These are phyloP conservation scores for Pardalotus punctatus DNA, from an alignment of 2,113 vertebrate species.

Conservation along the genomic window DNA sequence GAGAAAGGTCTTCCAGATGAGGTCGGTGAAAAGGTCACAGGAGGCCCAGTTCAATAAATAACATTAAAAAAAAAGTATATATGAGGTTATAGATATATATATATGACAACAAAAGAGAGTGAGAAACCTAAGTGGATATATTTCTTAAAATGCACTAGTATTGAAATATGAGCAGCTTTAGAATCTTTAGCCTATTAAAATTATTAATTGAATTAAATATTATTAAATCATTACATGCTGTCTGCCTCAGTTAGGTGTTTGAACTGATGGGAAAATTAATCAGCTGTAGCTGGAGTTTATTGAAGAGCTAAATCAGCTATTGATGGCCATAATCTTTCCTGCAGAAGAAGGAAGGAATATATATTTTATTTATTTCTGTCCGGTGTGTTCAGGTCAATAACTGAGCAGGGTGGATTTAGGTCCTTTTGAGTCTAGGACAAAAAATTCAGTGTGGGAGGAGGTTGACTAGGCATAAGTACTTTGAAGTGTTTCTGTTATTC, in stretches of 20 bases:
- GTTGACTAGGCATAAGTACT: not conserved
- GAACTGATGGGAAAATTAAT: not conserved
- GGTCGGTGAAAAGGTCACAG: not conserved
- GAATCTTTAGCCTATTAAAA: not conserved
- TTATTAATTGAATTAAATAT: not conserved
- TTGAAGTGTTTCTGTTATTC: not conserved
- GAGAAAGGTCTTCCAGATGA: slow-evolving; percentile 29
- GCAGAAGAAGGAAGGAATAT: not conserved
- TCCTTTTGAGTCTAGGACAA: not conserved
- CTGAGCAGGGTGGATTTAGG: not conserved
- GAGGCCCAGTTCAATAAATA: not conserved
- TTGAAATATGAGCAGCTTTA: not conserved
- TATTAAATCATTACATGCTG: not conserved
- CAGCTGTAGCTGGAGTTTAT: not conserved
- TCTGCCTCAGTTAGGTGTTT: not conserved
- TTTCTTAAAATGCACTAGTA: not conserved
- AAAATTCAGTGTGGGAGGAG: not conserved
- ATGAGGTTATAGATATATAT: not conserved
- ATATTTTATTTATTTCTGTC: not conserved
- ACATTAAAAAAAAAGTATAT: not conserved
- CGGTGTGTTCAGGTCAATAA: not conserved
- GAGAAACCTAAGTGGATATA: not conserved
- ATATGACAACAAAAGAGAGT: not conserved
- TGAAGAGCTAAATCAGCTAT: not conserved
- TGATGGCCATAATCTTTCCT: not conserved